Percentiles rank a stretch among this genome's conserved stretches.
These are phyloP conservation scores for Propsilocerus akamusi DNA, from an alignment of 1,140 invertebrate species.

Conservation along the genomic window DNA sequence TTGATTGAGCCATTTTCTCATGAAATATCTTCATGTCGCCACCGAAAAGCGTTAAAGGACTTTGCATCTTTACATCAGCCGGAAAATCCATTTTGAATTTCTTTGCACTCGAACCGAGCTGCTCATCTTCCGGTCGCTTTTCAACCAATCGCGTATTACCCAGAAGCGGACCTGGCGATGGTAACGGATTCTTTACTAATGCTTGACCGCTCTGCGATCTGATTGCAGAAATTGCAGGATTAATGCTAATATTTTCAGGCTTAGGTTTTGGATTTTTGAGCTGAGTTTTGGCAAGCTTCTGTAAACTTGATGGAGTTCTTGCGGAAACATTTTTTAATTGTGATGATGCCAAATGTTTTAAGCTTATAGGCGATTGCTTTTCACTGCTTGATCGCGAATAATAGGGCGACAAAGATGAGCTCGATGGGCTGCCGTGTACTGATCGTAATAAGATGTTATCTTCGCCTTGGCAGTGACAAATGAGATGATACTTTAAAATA, in stretches of 20 bases:
- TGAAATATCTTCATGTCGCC: slow-evolving; percentile 10
- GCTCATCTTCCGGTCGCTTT: slow-evolving; percentile 8
- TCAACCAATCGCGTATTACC: slow-evolving; percentile 63
- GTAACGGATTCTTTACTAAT: slow-evolving; percentile 36
- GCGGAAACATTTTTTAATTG: slow-evolving; percentile 27
- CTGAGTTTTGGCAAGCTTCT: slow-evolving; percentile 20
- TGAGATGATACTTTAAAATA: slow-evolving; percentile 44
- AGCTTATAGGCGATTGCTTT: slow-evolving; percentile 26
- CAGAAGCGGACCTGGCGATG: slow-evolving; percentile 57
- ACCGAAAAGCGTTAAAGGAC: slow-evolving; percentile 5
- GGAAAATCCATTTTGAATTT: neutral
- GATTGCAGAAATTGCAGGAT: slow-evolving; percentile 8
- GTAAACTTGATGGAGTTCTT: slow-evolving; percentile 20
- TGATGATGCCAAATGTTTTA: slow-evolving; percentile 30
- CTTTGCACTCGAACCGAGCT: neutral
- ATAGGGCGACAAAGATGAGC: slow-evolving; percentile 17
- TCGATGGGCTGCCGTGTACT: slow-evolving; percentile 19
- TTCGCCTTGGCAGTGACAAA: slow-evolving; percentile 43
- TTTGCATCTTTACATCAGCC: neutral
- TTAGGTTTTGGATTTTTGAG: slow-evolving; percentile 14
- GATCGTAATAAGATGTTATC: neutral
- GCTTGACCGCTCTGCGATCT: slow-evolving; percentile 22
- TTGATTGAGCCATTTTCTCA: slow-evolving; percentile 16
- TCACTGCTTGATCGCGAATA: too few species aligned
- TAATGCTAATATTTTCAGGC: slow-evolving; percentile 32